Percentiles rank a stretch among this genome's conserved stretches.
Evolutionary conservation across 2,888 invertebrate species (phyloP).

Genomic region (Epiblema foenella): DNA sequence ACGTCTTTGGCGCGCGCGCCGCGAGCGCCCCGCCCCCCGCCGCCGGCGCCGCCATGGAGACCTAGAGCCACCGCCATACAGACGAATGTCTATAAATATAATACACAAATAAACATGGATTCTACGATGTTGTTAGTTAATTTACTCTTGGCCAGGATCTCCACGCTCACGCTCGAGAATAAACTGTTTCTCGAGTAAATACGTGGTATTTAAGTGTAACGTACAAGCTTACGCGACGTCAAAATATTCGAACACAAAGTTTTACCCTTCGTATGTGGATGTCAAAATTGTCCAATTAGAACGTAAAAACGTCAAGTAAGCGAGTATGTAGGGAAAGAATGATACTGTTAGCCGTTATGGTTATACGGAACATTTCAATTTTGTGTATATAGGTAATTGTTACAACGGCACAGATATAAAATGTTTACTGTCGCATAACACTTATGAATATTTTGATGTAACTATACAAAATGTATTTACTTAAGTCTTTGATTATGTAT

Average conservation of each 20-base stretch:
- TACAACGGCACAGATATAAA: not conserved
- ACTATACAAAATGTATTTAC: conserved; percentile 3
- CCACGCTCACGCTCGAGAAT: not conserved
- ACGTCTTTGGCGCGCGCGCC: conserved; percentile 77
- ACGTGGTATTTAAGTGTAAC: not conserved
- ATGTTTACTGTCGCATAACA: not conserved
- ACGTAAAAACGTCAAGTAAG: not conserved
- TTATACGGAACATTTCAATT: not conserved
- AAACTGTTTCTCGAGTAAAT: not conserved
- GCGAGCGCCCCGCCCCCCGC: conserved; percentile 54
- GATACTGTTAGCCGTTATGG: too few species aligned
- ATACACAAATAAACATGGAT: not conserved
- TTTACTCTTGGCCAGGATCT: not conserved
- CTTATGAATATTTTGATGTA: not conserved
- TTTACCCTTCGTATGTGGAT: too few species aligned
- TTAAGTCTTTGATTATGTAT: not conserved
- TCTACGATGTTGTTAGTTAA: conserved; percentile 1
- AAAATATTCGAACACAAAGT: not conserved
- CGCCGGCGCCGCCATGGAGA: conserved; percentile 44
- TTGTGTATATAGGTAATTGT: not conserved
- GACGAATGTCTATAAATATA: not conserved
- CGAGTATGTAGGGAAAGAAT: not conserved
- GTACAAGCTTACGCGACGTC: not conserved
- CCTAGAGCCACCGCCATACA: conserved; percentile 21
- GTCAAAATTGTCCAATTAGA: too few species aligned